Percentiles rank a stretch among this genome's conserved stretches.
phyloP scores from a whole-genome alignment of 2,113 vertebrate genomes.

The Thamnophis sirtalis region DNA sequence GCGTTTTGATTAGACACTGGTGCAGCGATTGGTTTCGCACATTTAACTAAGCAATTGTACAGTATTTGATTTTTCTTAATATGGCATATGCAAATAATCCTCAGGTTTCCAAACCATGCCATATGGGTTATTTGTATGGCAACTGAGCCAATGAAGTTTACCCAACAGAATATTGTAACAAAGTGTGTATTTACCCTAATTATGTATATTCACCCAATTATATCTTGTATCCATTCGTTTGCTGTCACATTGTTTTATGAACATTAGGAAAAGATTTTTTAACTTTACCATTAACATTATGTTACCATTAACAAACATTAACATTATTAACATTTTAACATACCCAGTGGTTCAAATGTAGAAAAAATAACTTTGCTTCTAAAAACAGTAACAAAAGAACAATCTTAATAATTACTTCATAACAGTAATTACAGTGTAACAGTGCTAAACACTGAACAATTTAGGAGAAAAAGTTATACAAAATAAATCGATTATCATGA shows the following conservation, averaged over 20 bases:
- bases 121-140: background rate
- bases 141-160: background rate
- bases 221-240: background rate
- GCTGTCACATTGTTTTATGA: background rate
- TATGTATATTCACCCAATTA: background rate
- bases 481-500: background rate
- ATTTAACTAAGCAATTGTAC: background rate
- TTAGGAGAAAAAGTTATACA: background rate
- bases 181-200: background rate
- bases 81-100: background rate
- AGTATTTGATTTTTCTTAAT: background rate
- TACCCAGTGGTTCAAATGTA: background rate
- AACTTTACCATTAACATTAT: background rate
- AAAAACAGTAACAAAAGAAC: background rate
- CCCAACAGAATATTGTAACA: background rate
- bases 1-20: background rate
- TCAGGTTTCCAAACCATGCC: background rate
- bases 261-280: background rate
- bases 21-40: background rate
- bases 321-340: too few relatives aligned
- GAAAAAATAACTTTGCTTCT: background rate
- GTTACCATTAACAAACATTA: too few relatives aligned
- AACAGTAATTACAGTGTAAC: background rate
- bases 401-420: background rate
- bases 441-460: background rate